These are phyloP conservation scores for Solenopsis fugax DNA, from an alignment of 1,140 invertebrate species.

Conservation along the genomic window DNA sequence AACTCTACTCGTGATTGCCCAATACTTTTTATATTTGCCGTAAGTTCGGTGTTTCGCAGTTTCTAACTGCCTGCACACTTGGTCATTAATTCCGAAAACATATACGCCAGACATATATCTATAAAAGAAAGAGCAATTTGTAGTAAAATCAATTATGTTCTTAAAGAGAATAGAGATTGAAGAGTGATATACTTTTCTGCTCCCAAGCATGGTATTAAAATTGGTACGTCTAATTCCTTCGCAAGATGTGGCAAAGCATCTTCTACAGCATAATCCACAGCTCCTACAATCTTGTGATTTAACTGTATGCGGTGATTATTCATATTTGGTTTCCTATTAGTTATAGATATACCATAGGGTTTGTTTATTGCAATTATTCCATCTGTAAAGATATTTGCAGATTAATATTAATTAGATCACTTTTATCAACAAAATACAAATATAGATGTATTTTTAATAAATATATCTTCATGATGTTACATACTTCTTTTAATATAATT, in stretches of 20 bases:
- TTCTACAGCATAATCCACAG: slow-evolving; percentile 74
- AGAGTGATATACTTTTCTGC: slow-evolving; percentile 81
- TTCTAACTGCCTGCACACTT: slow-evolving; percentile 48
- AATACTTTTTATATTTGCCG: slow-evolving; percentile 73
- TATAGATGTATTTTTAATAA: neutral
- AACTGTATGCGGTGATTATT: neutral
- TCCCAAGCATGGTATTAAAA: slow-evolving; percentile 75
- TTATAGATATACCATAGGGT: slow-evolving; percentile 82
- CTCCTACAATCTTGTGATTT: slow-evolving; percentile 66
- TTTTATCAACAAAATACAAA: slow-evolving; percentile 11
- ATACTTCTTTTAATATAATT: neutral
- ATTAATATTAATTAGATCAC: slow-evolving; percentile 19
- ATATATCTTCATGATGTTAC: neutral
- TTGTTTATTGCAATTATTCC: slow-evolving; percentile 85
- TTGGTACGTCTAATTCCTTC: slow-evolving; percentile 73
- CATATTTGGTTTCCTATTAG: neutral
- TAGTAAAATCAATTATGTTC: slow-evolving; percentile 4
- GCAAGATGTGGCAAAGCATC: slow-evolving; percentile 78
- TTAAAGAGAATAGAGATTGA: slow-evolving; percentile 2
- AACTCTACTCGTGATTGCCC: slow-evolving; percentile 77
- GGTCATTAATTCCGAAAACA: slow-evolving; percentile 71
- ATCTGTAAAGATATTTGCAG: slow-evolving; percentile 74
- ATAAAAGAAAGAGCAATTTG: neutral
- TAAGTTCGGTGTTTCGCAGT: slow-evolving; percentile 42
- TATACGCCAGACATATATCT: slow-evolving; percentile 80